Evolutionary conservation across 2,888 invertebrate genomes (phyloP).

Genomic region (Parnassius orleans): DNA sequence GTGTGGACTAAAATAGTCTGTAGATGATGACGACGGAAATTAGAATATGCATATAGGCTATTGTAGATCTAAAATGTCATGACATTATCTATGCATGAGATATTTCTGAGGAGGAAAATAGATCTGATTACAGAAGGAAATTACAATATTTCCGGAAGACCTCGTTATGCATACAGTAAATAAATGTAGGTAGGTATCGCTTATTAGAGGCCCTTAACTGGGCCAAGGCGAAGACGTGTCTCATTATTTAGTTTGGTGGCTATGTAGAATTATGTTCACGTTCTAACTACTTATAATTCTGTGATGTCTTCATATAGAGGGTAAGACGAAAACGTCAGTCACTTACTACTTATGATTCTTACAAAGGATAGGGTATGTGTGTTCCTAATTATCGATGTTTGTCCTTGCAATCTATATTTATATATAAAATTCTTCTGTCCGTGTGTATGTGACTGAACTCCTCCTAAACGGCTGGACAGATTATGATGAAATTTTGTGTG

Average conservation of each 20-base stretch:
- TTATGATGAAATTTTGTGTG: too few species aligned
- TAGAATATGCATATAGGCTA: not conserved
- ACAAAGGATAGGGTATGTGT: not conserved
- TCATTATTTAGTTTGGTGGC: constrained; percentile 17
- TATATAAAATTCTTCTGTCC: too few species aligned
- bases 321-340: too few species aligned
- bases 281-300: too few species aligned
- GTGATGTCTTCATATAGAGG: too few species aligned
- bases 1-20: too few species aligned
- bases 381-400: too few species aligned
- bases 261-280: not conserved
- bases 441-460: too few species aligned
- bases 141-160: constrained; percentile 17
- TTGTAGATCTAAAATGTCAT: not conserved
- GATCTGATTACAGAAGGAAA: constrained; percentile 26
- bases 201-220: constrained; percentile 17
- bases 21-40: too few species aligned
- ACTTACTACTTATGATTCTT: too few species aligned
- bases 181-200: constrained; percentile 12
- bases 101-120: constrained; percentile 21
- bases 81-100: constrained; percentile 11
- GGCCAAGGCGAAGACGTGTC: constrained; percentile 18
- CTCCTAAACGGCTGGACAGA: too few species aligned
- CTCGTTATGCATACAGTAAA: constrained; percentile 23
- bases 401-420: too few species aligned